Evolutionary conservation across 1,140 invertebrate genomes (phyloP), one percentile per base, ranked within the genome.

Genomic region (Danaus melanippus): DNA sequence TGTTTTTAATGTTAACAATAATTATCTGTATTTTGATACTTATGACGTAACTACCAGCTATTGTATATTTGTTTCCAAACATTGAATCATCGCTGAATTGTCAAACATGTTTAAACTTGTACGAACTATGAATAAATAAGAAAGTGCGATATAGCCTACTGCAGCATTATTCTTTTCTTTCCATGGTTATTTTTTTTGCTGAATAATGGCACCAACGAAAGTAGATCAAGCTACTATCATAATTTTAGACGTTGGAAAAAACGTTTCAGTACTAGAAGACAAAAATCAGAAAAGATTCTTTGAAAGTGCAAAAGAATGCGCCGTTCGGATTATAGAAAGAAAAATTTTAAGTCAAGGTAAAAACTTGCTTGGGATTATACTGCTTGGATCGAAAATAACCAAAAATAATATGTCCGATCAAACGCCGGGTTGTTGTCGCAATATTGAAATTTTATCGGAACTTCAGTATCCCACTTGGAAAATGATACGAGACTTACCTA

Each of bases 261-360:
- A 84, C 55, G 73, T 72, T 15, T 60, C 74, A 0, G 32, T 32
- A 41, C n/a, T 58, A 4, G 70, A 71, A 10, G 70, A 76, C 49
- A 76, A 83, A 63, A 64, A 66, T 12, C 51, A 65, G 12, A 70
- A 76, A 58, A 74, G 61, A 51, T 87, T 87, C 42, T 86, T 86
- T 58, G 68, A 79, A 50, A 64, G 64, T 45, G 75, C 83, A 12
- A 71, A 62, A 62, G 66, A 78, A 61, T 86, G 76, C 48, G 60
- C 70, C 4, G 51, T 61, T 21, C 68, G 72, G 17, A 77, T 88
- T 15, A 79, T 87, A 44, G 87, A 88, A 59, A 60, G 79, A 0
- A 87, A 87, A 70, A 86, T 88, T 56, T 74, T 87, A 55, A 85
- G 75, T 42, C 75, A 81, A 63, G 73, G 70, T 0, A 83, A 78